These are phyloP conservation scores for Proales similis DNA, from an alignment of 1,140 invertebrate species.

Conservation along the genomic window DNA sequence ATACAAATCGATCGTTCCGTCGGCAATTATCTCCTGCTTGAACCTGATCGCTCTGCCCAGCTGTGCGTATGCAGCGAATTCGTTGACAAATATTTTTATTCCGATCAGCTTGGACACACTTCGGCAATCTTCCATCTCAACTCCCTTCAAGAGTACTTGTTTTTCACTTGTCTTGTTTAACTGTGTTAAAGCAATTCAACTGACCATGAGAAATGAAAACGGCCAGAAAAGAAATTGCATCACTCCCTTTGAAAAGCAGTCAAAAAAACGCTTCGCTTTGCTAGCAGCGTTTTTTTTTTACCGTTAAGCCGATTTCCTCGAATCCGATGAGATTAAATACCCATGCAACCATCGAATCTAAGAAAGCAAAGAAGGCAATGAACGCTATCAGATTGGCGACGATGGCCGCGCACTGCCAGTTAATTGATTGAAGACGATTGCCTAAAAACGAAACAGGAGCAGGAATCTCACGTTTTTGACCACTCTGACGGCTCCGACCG, in stretches of 20 bases:
- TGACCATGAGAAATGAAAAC: slow-evolving; percentile 35
- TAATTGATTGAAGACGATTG: too few species aligned
- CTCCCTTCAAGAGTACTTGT: slow-evolving; percentile 3
- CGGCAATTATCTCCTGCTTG: neutral
- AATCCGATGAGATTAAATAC: slow-evolving; percentile 10
- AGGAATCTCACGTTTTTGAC: too few species aligned
- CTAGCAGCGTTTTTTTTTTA: too few species aligned
- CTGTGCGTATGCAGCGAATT: slow-evolving; percentile 24
- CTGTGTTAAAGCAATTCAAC: neutral
- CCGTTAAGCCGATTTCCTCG: slow-evolving; percentile 18
- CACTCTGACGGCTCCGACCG: slow-evolving; percentile 21
- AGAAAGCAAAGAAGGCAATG: slow-evolving; percentile 30
- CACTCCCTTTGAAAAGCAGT: slow-evolving; percentile 8
- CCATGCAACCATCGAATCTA: slow-evolving; percentile 25
- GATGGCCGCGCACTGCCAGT: slow-evolving; percentile 12
- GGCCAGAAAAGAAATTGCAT: slow-evolving; percentile 37
- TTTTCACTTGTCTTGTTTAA: neutral
- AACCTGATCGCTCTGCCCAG: slow-evolving; percentile 17
- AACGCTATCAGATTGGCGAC: slow-evolving; percentile 34
- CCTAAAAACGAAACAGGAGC: too few species aligned
- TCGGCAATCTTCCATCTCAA: neutral
- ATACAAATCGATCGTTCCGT: slow-evolving; percentile 2
- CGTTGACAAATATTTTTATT: slow-evolving; percentile 37
- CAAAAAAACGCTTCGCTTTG: too few species aligned
- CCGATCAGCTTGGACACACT: slow-evolving; percentile 29